These are phyloP conservation scores for Ennomos erosarius DNA, from an alignment of 2,888 invertebrate genomes.

Conservation along the genomic window DNA sequence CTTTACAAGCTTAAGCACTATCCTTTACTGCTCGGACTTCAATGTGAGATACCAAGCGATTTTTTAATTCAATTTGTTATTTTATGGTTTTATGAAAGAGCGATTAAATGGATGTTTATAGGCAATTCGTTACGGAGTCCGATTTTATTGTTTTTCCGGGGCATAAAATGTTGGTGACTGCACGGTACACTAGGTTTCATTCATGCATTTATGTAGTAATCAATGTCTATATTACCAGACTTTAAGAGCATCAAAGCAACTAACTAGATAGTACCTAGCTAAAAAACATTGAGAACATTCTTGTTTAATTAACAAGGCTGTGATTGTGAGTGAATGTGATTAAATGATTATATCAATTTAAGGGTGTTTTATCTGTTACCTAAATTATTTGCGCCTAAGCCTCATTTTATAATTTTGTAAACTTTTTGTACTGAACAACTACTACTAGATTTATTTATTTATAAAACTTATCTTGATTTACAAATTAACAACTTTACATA, in stretches of 20 bases:
- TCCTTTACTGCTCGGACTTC: constrained; percentile 25
- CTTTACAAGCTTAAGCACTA: constrained; percentile 60
- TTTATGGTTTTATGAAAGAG: constrained; percentile 41
- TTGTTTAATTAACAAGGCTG: no score
- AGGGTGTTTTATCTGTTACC: no score
- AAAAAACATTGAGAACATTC: no score
- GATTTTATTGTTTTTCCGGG: constrained; percentile 55
- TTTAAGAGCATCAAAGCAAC: no score
- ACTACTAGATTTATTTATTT: no score
- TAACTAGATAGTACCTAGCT: no score
- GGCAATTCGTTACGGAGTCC: constrained; percentile 47
- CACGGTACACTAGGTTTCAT: constrained; percentile 41
- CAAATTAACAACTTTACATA: no score
- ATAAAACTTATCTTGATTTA: neutral
- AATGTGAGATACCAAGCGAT: constrained; percentile 18
- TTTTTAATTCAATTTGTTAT: constrained; percentile 40
- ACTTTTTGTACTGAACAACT: no score
- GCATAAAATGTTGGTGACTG: constrained; percentile 46
- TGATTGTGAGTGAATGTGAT: no score
- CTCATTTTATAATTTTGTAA: no score
- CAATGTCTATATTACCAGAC: constrained; percentile 16
- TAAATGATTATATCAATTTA: no score
- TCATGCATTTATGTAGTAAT: constrained; percentile 31
- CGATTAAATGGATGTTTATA: constrained; percentile 52
- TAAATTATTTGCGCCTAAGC: no score